Conservation (phyloP, 2,797 vertebrate genomes). For the Fratercula arctica region DNA sequence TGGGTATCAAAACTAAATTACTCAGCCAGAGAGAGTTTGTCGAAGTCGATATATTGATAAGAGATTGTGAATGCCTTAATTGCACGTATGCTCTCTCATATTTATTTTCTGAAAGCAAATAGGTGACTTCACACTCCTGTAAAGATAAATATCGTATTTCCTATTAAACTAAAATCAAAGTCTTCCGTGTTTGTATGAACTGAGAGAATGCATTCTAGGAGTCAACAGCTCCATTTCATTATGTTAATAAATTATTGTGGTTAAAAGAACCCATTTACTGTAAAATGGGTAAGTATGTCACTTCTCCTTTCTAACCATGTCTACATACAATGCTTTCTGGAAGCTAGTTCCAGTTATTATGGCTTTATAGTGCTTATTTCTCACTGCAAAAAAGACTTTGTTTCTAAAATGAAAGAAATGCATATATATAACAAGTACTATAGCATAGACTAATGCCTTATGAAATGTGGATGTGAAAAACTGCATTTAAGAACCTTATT, state of each 20-base stretch:
- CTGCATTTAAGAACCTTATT: not conserved
- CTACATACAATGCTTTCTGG: not conserved
- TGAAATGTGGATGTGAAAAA: not conserved
- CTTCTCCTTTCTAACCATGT: not conserved
- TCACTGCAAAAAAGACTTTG: not conserved
- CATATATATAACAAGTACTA: not conserved
- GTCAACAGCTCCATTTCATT: not conserved
- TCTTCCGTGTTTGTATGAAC: not conserved
- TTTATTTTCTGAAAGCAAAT: slow-evolving; percentile 30
- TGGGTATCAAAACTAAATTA: slow-evolving; percentile 44
- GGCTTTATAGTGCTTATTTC: not conserved
- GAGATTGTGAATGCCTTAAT: slow-evolving; percentile 11
- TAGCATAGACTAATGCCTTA: not conserved
- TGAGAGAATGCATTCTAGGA: not conserved
- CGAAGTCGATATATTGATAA: slow-evolving; percentile 26
- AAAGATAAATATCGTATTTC: not conserved
- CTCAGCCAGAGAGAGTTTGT: not conserved
- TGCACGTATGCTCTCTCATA: not conserved
- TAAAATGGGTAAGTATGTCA: not conserved
- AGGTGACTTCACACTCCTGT: not conserved
- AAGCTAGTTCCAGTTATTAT: not conserved
- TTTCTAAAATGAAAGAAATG: not conserved
- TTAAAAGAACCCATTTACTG: not conserved
- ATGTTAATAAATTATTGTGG: not conserved
- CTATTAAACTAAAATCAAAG: not conserved